Conservation (phyloP, 2,113 vertebrate genomes). For the Erythrolamprus reginae region DNA sequence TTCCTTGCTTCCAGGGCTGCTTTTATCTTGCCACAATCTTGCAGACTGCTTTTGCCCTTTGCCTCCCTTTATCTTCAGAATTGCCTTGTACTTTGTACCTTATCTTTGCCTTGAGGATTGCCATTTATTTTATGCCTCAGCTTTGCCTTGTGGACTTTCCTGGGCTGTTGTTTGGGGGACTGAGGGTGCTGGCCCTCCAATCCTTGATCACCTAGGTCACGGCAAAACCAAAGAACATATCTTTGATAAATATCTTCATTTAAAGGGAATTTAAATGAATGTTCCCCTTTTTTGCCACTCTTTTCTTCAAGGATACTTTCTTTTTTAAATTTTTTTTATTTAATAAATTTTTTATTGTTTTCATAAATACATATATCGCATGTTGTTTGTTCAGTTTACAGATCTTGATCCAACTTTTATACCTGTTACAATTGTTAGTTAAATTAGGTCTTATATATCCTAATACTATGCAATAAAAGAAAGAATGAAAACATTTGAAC, state of each 20-base stretch:
- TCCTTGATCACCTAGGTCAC: neutral
- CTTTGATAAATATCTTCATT: neutral
- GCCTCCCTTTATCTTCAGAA: neutral
- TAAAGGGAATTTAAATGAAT: neutral
- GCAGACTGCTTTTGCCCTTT: neutral
- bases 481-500: too few species aligned
- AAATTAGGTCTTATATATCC: too few species aligned
- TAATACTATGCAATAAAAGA: too few species aligned
- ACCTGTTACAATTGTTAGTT: too few species aligned
- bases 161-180: neutral
- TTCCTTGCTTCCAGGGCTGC: too few species aligned
- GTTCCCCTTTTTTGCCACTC: neutral
- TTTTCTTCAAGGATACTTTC: neutral
- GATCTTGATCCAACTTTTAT: too few species aligned
- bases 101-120: neutral
- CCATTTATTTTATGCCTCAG: neutral
- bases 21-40: neutral
- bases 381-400: too few species aligned
- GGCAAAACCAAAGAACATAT: neutral
- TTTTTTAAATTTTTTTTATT: too few species aligned
- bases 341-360: too few species aligned
- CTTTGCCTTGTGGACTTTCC: neutral
- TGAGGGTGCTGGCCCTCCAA: neutral
- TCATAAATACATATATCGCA: too few species aligned
- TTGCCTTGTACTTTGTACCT: neutral